Evolutionary conservation across 2,888 invertebrate species (phyloP).

Genomic region (Meteorus colon): DNA sequence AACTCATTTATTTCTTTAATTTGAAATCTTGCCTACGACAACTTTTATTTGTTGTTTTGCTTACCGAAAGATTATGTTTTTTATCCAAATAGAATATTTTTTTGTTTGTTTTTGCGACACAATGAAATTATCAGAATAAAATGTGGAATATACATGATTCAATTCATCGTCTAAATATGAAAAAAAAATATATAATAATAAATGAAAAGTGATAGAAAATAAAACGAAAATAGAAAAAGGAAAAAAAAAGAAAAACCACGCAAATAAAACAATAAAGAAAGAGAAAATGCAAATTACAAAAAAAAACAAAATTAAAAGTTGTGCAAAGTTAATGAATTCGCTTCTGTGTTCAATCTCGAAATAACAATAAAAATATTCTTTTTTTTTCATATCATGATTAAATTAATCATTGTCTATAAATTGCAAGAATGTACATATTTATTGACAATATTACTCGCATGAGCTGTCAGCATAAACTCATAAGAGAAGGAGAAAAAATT

Average conservation of each 20-base stretch:
- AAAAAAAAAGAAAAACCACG: not conserved
- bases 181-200: not conserved
- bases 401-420: not conserved
- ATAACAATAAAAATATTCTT: not conserved
- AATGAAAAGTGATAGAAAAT: not conserved
- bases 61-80: constrained; percentile 61
- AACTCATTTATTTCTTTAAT: constrained; percentile 1
- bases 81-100: not conserved
- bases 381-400: not conserved
- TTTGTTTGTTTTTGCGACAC: not conserved
- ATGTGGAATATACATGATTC: not conserved
- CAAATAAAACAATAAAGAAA: too few species aligned
- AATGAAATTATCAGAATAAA: not conserved
- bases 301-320: not conserved
- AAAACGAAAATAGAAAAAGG: too few species aligned
- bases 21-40: constrained; percentile 43
- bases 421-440: not conserved
- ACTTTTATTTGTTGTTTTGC: constrained; percentile 43
- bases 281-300: not conserved
- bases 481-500: not conserved
- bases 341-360: not conserved
- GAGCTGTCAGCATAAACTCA: not conserved
- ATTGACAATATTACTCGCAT: not conserved
- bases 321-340: not conserved
- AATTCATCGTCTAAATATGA: not conserved